Base-by-base conservation (phyloP, 2,888 invertebrate genomes). In the Coremacera marginata region DNA sequence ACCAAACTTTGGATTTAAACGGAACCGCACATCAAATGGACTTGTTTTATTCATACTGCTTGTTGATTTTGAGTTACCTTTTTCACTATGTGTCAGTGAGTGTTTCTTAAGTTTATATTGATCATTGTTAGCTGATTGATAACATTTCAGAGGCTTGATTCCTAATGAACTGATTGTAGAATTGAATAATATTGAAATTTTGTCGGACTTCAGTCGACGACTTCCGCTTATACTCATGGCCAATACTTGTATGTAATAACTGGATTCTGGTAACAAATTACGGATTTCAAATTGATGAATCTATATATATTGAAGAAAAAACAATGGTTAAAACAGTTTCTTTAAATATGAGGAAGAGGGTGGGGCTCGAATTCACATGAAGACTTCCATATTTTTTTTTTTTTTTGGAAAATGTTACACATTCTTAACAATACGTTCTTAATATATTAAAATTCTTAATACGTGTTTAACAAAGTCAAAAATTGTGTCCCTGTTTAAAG, bases 201-300 rank as follows among this genome's bases (percentile, higher is more conserved):
- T 94, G 65, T 93, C 92, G 74, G 95, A 94, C 71, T 93, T 92
- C 22, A 95, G 88, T 81, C 93, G 92, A 14, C 93, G 92, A 70
- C 91, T 90, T 1, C 94, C 94, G 84, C 91, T 94, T 82, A 93
- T 91, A 49, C 93, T 92, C 79, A 94, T 91, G 5, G 94, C 94
- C 89, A 95, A 94, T 5, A 95, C 94, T 92, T 95, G 95, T 57
- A 95, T 90, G 84, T 94, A 95, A 86, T 95, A 95, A 88, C 93
- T 91, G 0, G 94, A 94, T 84, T 94, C 92, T 7, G 92, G 91
- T 82, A 92, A 91, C 70, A 95, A 88, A 83, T 93, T 92, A 82
- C 91, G 92, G 82, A 95, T 91, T 82, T 93, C 91, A 80, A 92
- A 92, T 81, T 91, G 91, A 73, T 91, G 92, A 83, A 92, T 92